Evolutionary conservation across 2,888 invertebrate genomes (phyloP).

Genomic region (Andrena hattorfiana): DNA sequence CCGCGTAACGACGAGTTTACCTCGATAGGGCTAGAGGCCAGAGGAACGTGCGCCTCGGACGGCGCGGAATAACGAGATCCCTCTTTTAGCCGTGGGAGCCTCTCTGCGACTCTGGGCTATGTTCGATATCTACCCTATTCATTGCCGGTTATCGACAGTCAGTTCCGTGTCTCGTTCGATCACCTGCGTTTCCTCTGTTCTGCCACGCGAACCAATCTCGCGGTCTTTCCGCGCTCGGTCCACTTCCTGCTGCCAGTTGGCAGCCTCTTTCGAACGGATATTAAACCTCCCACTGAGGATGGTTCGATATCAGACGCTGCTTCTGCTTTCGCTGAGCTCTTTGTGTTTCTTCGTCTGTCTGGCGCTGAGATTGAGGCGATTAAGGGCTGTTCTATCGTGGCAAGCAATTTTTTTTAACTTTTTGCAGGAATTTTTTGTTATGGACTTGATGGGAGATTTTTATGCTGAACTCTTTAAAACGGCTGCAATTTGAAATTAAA

Average conservation of each 20-base stretch:
- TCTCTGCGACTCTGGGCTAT: not conserved
- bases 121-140: slow-evolving; percentile 21
- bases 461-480: too few species aligned
- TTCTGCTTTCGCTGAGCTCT: too few species aligned
- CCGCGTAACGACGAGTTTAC: slow-evolving; percentile 61
- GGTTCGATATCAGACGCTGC: too few species aligned
- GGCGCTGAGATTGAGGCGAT: too few species aligned
- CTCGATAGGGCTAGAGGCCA: slow-evolving; percentile 47
- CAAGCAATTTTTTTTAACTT: too few species aligned
- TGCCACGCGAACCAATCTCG: slow-evolving; percentile 6
- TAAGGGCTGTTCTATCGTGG: too few species aligned
- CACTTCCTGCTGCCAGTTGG: slow-evolving; percentile 10
- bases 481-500: too few species aligned
- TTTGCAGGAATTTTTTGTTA: too few species aligned
- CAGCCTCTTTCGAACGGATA: not conserved
- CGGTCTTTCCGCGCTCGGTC: not conserved
- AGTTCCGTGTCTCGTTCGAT: slow-evolving; percentile 14
- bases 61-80: slow-evolving; percentile 53
- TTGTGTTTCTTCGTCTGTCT: too few species aligned
- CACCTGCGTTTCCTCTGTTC: not conserved
- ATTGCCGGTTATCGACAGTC: not conserved
- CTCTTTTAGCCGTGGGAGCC: slow-evolving; percentile 45
- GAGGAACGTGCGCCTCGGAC: slow-evolving; percentile 33
- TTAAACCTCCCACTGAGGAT: not conserved
- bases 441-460: too few species aligned